A percentile compares a stretch with the other conserved stretches of the same genome.
Conservation (phyloP, 2,113 vertebrate genomes). For the Pangasianodon hypophthalmus region DNA sequence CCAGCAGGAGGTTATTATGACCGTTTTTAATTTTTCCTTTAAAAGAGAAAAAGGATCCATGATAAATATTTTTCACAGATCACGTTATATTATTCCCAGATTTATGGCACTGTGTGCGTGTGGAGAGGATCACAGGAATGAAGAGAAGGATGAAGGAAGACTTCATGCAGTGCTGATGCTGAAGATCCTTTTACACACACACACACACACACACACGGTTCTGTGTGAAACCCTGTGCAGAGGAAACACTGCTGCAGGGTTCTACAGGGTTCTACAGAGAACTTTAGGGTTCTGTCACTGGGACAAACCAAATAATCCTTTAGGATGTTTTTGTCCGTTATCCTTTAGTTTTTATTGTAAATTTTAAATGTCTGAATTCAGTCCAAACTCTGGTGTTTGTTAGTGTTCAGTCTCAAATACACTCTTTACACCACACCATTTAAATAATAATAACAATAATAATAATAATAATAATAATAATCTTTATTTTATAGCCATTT, state of each 20-base stretch:
- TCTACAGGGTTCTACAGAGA: background rate
- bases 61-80: constrained; percentile 7
- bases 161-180: background rate
- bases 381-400: background rate
- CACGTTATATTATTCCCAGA: constrained; percentile 1
- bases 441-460: too few relatives aligned
- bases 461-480: too few relatives aligned
- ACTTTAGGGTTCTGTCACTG: background rate
- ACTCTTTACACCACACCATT: background rate
- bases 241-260: background rate
- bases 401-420: background rate
- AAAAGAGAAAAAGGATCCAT: background rate
- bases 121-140: background rate
- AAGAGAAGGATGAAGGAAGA: background rate
- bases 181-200: background rate
- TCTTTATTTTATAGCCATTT: too few relatives aligned
- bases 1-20: constrained; percentile 8
- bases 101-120: background rate
- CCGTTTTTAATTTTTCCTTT: background rate
- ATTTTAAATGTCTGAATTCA: background rate
- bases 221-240: background rate
- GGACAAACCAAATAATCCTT: background rate
- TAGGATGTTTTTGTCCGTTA: background rate
- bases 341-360: background rate
- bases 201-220: background rate